phyloP scores from a whole-genome alignment of 2,113 vertebrate species.

The Chlorocebus sabaeus region DNA sequence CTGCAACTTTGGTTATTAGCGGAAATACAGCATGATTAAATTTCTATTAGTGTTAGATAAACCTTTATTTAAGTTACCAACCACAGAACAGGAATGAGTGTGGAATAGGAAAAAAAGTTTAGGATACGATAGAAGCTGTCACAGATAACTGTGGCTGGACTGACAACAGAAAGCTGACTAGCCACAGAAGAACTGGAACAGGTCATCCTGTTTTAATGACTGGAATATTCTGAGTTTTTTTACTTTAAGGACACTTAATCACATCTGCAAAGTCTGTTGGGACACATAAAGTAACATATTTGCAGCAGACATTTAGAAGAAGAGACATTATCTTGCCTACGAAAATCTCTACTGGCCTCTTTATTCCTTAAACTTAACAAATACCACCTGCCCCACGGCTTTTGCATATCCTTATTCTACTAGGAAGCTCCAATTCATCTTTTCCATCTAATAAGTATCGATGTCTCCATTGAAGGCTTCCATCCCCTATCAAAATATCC shows the following conservation, averaged over 20 bases:
- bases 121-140: fast-evolving
- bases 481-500: not conserved
- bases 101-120: not conserved
- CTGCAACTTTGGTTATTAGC: constrained; percentile 13
- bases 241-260: not conserved
- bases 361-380: not conserved
- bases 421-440: not conserved
- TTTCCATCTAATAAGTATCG: not conserved
- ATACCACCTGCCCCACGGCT: not conserved
- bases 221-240: not conserved
- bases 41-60: not conserved
- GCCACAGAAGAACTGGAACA: not conserved
- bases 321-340: not conserved
- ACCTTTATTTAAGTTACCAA: not conserved
- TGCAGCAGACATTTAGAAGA: not conserved
- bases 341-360: not conserved
- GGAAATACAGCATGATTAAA: not conserved
- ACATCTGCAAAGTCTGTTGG: not conserved
- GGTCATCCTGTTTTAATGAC: not conserved
- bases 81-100: not conserved
- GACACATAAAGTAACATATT: not conserved
- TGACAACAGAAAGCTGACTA: not conserved
- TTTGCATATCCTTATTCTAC: not conserved
- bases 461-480: not conserved
- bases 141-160: not conserved